phyloP scores from a whole-genome alignment of 2,888 invertebrate genomes.

The Lycaena phlaeas region DNA sequence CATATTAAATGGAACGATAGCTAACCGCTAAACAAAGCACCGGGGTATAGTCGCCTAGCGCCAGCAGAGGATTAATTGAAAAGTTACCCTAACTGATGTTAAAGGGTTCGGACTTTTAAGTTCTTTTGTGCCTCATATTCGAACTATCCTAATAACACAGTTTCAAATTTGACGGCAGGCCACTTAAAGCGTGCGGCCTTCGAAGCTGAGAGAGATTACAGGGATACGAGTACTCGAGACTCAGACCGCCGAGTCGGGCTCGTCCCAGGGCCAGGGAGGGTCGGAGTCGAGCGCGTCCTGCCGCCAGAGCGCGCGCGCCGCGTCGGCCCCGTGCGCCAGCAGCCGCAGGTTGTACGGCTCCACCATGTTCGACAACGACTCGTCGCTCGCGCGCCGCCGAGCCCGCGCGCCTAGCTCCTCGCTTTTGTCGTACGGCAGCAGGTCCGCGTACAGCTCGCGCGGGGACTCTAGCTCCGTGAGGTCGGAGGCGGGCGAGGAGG shows the following conservation, averaged over 20 bases:
- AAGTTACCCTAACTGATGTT: not conserved
- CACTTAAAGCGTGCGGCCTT: not conserved
- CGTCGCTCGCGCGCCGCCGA: conserved; percentile 34
- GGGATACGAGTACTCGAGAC: not conserved
- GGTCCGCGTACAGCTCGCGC: conserved; percentile 36
- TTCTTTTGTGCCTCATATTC: not conserved
- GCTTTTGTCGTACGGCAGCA: conserved; percentile 40
- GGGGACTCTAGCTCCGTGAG: conserved; percentile 53
- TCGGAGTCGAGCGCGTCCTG: conserved; percentile 62
- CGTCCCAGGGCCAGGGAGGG: conserved; percentile 66
- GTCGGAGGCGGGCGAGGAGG: conserved; percentile 57
- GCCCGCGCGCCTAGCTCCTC: conserved; percentile 22
- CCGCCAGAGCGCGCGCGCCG: conserved; percentile 54
- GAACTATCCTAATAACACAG: too few relatives aligned
- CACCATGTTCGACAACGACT: conserved; percentile 46
- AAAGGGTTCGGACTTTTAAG: not conserved
- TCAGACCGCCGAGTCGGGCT: conserved; percentile 65
- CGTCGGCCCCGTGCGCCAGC: conserved; percentile 40
- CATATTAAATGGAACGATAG: not conserved
- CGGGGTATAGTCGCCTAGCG: not conserved
- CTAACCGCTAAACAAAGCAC: not conserved
- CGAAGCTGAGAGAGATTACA: not conserved
- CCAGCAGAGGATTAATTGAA: not conserved
- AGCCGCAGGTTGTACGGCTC: conserved; percentile 63
- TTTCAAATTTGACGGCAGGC: not conserved